Conservation (phyloP, 2,113 vertebrate species). For the Onychorhynchus coronatus region DNA sequence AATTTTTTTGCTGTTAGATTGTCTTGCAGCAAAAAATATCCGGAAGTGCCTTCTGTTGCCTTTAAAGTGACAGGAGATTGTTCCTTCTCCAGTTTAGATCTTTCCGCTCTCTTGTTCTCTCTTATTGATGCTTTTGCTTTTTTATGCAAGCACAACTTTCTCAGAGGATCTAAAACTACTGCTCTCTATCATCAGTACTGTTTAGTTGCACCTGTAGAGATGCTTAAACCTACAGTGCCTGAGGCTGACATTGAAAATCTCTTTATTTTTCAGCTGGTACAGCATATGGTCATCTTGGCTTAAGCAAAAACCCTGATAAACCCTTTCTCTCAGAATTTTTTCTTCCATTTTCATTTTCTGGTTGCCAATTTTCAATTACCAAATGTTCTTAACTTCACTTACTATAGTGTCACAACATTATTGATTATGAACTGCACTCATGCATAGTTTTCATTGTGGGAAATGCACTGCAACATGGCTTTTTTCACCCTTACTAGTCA, state of each 20-base stretch:
- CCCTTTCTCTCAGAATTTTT: neutral
- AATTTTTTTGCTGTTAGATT: neutral
- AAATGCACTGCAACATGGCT: neutral
- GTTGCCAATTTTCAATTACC: neutral
- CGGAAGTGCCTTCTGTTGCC: neutral
- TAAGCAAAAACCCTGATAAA: neutral
- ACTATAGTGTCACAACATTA: neutral
- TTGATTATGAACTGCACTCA: neutral
- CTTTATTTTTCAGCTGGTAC: constrained; percentile 22
- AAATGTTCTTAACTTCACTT: neutral
- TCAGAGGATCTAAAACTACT: neutral
- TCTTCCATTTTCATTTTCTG: neutral
- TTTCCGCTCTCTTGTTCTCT: neutral
- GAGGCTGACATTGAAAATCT: constrained; percentile 22
- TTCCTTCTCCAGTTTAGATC: neutral
- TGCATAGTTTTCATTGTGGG: neutral
- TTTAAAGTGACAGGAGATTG: neutral
- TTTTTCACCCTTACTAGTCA: neutral
- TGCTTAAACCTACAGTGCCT: neutral
- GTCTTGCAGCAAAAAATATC: neutral
- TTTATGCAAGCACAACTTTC: neutral
- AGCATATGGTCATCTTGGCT: neutral
- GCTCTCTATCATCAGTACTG: neutral
- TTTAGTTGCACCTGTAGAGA: neutral
- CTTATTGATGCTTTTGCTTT: neutral